phyloP scores from a whole-genome alignment of 2,888 invertebrate genomes.

The Leucophora obtusa region DNA sequence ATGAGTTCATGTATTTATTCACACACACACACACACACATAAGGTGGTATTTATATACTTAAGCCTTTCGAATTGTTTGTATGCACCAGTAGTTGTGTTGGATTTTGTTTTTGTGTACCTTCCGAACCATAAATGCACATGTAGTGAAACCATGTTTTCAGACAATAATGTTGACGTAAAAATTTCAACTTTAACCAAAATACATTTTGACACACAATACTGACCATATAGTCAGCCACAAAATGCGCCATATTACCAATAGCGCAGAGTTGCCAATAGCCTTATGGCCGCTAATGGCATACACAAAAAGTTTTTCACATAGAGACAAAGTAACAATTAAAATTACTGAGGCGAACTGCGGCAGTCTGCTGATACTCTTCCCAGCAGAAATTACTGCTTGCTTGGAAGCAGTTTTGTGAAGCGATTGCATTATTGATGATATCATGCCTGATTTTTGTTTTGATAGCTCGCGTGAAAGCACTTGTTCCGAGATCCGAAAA shows the following conservation, averaged over 20 bases:
- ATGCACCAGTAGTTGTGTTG: conserved; percentile 42
- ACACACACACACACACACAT: background rate
- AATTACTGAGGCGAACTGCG: too few species aligned
- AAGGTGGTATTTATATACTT: conserved; percentile 34
- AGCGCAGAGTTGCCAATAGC: conserved; percentile 42
- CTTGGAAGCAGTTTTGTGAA: too few species aligned
- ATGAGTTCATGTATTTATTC: background rate
- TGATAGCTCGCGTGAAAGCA: too few species aligned
- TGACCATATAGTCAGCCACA: conserved; percentile 49
- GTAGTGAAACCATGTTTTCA: conserved; percentile 58
- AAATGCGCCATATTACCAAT: conserved; percentile 49
- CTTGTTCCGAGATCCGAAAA: too few species aligned
- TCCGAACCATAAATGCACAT: conserved; percentile 40
- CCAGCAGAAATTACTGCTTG: too few species aligned
- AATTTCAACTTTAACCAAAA: conserved; percentile 63
- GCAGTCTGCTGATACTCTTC: too few species aligned
- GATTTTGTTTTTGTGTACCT: conserved; percentile 22
- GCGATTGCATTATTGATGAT: too few species aligned
- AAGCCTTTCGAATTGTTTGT: conserved; percentile 56
- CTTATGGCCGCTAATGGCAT: too few species aligned
- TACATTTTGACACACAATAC: conserved; percentile 60
- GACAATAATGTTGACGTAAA: conserved; percentile 64
- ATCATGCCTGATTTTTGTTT: too few species aligned
- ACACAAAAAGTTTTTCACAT: too few species aligned
- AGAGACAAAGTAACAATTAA: too few species aligned